Percentiles rank a stretch among this genome's conserved stretches.
Evolutionary conservation across 2,113 vertebrate species (phyloP).

Genomic region (Prunella himalayana): DNA sequence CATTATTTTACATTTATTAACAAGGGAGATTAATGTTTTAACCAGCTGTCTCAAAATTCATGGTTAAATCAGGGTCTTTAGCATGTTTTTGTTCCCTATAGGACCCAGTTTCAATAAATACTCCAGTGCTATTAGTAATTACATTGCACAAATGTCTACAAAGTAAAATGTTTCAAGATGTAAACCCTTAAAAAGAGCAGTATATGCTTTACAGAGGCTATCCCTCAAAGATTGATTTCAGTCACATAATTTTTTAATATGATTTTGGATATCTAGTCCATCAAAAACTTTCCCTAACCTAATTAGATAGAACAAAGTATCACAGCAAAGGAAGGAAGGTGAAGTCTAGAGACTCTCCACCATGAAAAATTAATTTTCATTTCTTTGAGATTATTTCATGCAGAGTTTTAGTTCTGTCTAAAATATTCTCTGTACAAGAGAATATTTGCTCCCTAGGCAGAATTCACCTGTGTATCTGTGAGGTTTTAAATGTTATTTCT

Average conservation of each 20-base stretch:
- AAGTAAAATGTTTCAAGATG: not conserved
- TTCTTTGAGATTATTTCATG: not conserved
- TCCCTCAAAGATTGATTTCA: not conserved
- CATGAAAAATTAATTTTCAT: not conserved
- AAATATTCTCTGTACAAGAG: not conserved
- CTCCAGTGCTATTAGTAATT: not conserved
- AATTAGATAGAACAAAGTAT: not conserved
- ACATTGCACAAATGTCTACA: not conserved
- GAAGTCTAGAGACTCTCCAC: not conserved
- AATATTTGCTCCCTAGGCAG: not conserved
- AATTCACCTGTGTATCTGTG: not conserved
- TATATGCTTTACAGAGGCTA: not conserved
- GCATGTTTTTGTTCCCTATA: not conserved
- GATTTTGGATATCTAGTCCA: not conserved
- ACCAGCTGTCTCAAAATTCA: not conserved
- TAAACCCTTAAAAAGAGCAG: not conserved
- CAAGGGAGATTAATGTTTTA: not conserved
- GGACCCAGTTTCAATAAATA: not conserved
- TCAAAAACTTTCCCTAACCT: not conserved
- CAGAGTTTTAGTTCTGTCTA: not conserved
- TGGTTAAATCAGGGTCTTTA: not conserved
- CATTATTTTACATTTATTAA: not conserved
- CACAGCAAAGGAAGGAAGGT: not conserved
- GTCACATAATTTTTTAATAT: not conserved
- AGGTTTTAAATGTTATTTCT: not conserved